These are phyloP conservation scores for Piprites chloris DNA, from an alignment of 2,113 vertebrate species.

Conservation along the genomic window DNA sequence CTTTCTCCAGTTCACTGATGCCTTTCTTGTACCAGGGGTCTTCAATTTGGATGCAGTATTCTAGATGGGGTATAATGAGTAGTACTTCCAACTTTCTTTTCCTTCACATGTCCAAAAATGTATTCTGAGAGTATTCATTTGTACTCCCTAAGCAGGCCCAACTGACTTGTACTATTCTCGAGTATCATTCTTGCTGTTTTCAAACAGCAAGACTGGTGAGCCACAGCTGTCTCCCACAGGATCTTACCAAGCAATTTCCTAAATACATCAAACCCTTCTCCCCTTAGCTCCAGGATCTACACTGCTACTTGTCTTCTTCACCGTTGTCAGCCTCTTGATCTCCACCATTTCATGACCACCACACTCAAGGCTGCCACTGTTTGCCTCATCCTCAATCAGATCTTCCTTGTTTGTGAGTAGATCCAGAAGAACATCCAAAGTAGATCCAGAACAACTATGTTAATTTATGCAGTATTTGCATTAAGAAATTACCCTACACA, in stretches of 20 bases:
- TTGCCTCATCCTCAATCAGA: not conserved
- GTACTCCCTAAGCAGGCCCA: not conserved
- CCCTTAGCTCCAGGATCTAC: not conserved
- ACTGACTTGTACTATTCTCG: not conserved
- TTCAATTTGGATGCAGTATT: not conserved
- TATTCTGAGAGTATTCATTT: not conserved
- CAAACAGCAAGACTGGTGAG: not conserved
- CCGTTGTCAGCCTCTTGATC: not conserved
- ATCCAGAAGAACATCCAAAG: not conserved
- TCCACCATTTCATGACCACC: not conserved
- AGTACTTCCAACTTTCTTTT: not conserved
- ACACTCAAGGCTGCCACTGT: not conserved
- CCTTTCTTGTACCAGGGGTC: not conserved
- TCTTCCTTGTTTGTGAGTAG: not conserved
- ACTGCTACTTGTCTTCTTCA: not conserved
- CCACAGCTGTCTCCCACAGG: not conserved
- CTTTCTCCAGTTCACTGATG: not conserved
- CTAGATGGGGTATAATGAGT: not conserved
- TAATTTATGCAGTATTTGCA: not conserved
- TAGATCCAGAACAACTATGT: not conserved
- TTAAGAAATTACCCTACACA: not conserved
- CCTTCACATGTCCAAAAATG: not conserved
- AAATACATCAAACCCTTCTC: not conserved
- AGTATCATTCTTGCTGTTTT: not conserved
- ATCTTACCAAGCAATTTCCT: not conserved